Evolutionary conservation across 2,888 invertebrate genomes (phyloP).

Genomic region (Pherbina coryleti): DNA sequence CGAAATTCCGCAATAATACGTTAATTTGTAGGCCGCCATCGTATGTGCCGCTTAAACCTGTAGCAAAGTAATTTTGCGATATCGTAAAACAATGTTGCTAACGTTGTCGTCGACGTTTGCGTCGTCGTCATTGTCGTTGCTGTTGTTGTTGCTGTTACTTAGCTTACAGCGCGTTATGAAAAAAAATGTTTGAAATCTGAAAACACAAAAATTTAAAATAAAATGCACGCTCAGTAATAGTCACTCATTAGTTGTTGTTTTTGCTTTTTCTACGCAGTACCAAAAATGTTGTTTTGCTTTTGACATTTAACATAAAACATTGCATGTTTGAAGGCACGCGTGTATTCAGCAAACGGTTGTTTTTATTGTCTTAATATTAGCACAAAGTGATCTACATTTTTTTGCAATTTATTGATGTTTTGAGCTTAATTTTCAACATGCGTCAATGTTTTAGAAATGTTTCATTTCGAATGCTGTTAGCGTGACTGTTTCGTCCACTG

Average conservation of each 20-base stretch:
- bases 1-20: constrained; percentile 9
- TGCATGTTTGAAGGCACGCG: neutral
- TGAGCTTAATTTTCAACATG: too few species aligned
- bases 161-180: neutral
- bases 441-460: too few species aligned
- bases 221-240: neutral
- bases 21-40: neutral
- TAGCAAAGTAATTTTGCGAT: neutral
- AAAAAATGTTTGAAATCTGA: neutral
- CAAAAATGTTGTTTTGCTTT: neutral
- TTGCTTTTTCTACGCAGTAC: neutral
- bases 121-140: neutral
- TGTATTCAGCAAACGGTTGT: neutral
- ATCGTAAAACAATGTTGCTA: neutral
- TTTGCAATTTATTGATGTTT: too few species aligned
- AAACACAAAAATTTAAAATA: neutral
- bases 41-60: neutral
- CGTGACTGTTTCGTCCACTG: too few species aligned
- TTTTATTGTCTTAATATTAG: too few species aligned
- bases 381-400: too few species aligned
- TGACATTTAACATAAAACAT: neutral
- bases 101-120: neutral
- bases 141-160: neutral
- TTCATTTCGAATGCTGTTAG: too few species aligned
- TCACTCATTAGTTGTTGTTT: neutral